Conservation (phyloP, 2,113 vertebrate species). For the Rattus norvegicus region DNA sequence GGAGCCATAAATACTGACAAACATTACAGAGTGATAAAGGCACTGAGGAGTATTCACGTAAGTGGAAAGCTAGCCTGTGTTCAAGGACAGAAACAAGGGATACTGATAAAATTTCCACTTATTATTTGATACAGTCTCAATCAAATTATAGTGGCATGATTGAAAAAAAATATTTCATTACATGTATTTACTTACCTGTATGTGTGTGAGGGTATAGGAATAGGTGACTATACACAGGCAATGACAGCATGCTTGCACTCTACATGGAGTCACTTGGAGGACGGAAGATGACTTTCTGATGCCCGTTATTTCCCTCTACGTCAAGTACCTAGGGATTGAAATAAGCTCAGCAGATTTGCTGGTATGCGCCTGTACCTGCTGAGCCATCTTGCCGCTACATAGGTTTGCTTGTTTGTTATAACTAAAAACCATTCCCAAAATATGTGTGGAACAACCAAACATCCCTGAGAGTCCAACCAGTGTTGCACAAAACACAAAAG, state of each 20-base stretch:
- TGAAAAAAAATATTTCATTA: not conserved
- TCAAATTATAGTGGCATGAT: not conserved
- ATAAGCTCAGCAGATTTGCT: not conserved
- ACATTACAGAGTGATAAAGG: not conserved
- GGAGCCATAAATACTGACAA: not conserved
- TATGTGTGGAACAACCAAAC: not conserved
- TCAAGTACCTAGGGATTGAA: too few relatives aligned
- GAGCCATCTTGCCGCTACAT: not conserved
- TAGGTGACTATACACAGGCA: not conserved
- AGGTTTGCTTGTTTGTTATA: not conserved
- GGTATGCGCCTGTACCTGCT: not conserved
- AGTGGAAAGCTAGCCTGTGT: not conserved
- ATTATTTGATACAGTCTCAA: not conserved
- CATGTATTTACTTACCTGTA: not conserved
- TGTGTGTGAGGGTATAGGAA: not conserved
- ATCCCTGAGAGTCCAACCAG: not conserved
- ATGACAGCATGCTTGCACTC: not conserved
- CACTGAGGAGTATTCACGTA: not conserved
- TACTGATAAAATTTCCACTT: not conserved
- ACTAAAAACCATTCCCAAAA: not conserved
- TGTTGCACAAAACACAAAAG: not conserved
- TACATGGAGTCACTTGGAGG: not conserved
- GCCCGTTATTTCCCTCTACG: not conserved
- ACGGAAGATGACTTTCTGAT: too few relatives aligned
- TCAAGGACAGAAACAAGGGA: not conserved